Conservation (phyloP, 2,888 invertebrate genomes). For the Germaria angustata region DNA sequence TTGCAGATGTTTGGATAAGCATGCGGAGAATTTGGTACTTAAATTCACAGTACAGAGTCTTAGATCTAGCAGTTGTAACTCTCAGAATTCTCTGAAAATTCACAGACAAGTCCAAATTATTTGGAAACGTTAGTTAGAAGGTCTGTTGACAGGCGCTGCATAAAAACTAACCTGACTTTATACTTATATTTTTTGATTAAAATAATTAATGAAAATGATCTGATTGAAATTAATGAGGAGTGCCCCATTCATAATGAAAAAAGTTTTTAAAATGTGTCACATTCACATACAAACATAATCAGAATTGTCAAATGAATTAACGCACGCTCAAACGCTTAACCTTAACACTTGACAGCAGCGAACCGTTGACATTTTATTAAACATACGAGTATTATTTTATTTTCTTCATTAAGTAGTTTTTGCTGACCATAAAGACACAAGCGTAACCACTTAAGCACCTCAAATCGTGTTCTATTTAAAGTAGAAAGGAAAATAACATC, state of each 20-base stretch:
- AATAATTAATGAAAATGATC: background rate
- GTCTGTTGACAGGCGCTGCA: too few relatives aligned
- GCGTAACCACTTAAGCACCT: background rate
- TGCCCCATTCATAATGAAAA: background rate
- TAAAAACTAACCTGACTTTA: background rate
- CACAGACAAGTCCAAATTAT: too few relatives aligned
- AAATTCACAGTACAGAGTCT: too few relatives aligned
- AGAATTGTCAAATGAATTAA: conserved; percentile 20
- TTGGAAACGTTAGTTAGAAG: too few relatives aligned
- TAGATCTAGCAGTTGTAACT: too few relatives aligned
- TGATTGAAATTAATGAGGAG: background rate
- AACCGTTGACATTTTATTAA: conserved; percentile 15
- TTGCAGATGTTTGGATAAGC: too few relatives aligned
- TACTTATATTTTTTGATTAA: background rate
- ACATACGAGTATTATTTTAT: background rate
- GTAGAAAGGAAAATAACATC: conserved; percentile 27
- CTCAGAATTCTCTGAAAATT: too few relatives aligned
- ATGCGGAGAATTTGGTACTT: too few relatives aligned
- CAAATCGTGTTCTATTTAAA: conserved; percentile 26
- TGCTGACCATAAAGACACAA: conserved; percentile 6
- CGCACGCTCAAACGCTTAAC: conserved; percentile 33
- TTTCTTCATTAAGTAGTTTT: conserved; percentile 1
- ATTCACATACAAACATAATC: background rate
- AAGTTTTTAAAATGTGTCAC: background rate
- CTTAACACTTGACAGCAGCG: conserved; percentile 30